A percentile compares a stretch with the other conserved stretches of the same genome.
Conservation (phyloP, 2,113 vertebrate species). For the Notiomystis cincta region DNA sequence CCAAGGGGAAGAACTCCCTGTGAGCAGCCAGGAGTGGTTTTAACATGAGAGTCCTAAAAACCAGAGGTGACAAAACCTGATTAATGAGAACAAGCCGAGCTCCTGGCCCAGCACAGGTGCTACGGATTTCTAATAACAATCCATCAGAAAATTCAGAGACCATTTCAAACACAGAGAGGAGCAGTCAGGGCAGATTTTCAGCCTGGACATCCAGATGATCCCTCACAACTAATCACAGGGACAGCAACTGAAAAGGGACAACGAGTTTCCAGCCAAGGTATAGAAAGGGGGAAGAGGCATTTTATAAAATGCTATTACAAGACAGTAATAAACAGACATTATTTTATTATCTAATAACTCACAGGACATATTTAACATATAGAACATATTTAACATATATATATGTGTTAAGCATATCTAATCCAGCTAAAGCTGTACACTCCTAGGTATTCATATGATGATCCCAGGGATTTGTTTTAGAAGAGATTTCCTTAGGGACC, state of each 20-base stretch:
- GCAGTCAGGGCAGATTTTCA: not conserved
- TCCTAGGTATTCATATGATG: not conserved
- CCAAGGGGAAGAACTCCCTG: not conserved
- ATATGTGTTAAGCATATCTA: rapidly evolving
- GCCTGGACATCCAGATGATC: not conserved
- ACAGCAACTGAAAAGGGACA: not conserved
- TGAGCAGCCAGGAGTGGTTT: not conserved
- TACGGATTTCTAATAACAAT: not conserved
- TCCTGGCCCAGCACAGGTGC: not conserved
- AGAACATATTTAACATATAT: not conserved
- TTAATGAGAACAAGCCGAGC: not conserved
- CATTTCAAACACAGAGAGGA: not conserved
- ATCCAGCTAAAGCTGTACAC: not conserved
- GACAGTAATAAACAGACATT: not conserved
- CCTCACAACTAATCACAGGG: not conserved
- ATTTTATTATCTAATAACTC: not conserved
- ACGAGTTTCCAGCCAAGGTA: rapidly evolving
- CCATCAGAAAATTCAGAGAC: not conserved
- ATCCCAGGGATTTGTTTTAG: not conserved
- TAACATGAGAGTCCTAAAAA: not conserved
- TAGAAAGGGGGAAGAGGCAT: not conserved
- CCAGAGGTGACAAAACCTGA: rapidly evolving
- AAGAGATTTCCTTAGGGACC: not conserved
- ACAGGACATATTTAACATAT: not conserved
- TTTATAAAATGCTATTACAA: not conserved